A percentile compares a stretch with the other conserved stretches of the same genome.
phyloP scores from a whole-genome alignment of 64 coral and sea anemone species.

The Trachythela sp. region DNA sequence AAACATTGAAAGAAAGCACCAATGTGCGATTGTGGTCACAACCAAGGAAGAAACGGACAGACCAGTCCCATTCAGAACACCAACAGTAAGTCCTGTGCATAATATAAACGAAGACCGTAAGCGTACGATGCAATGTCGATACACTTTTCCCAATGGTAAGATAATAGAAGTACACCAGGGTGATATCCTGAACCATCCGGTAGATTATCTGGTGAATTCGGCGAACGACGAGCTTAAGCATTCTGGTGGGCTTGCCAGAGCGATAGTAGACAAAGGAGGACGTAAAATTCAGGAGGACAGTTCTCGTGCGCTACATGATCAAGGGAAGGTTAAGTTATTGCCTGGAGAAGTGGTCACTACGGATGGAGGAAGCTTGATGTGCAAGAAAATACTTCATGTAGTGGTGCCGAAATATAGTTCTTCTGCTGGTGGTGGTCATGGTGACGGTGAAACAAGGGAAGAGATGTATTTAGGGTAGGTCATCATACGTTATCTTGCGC shows the following conservation, averaged over 20 bases:
- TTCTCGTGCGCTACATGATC: neutral
- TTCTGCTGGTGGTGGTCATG: neutral
- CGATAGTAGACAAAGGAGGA: conserved; percentile 5
- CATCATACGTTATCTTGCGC: neutral
- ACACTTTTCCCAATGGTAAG: neutral
- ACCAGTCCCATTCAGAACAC: neutral
- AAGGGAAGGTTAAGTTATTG: neutral
- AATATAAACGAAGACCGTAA: neutral
- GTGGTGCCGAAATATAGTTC: conserved; percentile 51
- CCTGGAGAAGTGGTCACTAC: conserved; percentile 34
- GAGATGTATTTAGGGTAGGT: conserved; percentile 12
- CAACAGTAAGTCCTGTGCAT: neutral
- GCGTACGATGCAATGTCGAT: neutral
- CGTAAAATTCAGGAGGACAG: conserved; percentile 34
- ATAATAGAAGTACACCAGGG: neutral
- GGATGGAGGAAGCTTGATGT: conserved; percentile 28
- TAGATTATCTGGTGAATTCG: conserved; percentile 18
- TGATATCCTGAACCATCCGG: conserved; percentile 15
- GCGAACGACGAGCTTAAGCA: conserved; percentile 16
- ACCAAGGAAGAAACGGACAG: neutral
- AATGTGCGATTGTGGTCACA: neutral
- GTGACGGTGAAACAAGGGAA: neutral
- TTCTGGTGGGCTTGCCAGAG: conserved; percentile 12
- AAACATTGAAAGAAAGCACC: neutral
- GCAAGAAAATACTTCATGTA: conserved; percentile 60